Base-by-base conservation (phyloP, 2,888 invertebrate genomes). In the Drosophila hamatofila region DNA sequence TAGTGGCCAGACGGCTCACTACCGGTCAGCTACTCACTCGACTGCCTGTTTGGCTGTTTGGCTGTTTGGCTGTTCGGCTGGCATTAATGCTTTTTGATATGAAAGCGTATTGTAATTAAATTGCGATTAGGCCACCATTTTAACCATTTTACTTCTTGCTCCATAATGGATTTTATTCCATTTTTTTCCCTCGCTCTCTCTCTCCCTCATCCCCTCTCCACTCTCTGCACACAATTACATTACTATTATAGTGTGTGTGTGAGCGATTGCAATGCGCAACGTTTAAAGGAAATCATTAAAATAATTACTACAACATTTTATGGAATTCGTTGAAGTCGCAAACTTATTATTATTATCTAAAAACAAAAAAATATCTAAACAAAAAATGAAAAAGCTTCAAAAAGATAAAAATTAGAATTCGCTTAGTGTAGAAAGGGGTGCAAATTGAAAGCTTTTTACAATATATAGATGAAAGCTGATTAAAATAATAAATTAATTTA, bases 71-170 rank as follows among this genome's bases (percentile, higher is more conserved):
- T 68, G 65, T 42, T 51, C 62, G 65, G 75, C 59, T 71, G 75
- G 82, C 86, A 88, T 86, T 89, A 89, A 89, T 89, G 89, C 84
- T 81, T 89, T 89, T 87, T 89, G 89, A 86, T 88, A 86, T 89
- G 89, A 87, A 89, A 88, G 89, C 86, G 82, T 87, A 88, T 88
- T 90, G 90, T 89, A 90, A 90, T 92, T 92, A 92, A 92, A 92
- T 92, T 92, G 92, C 91, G 92, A 92, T 92, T 92, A 92, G 92
- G 92, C 92, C 92, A 92, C 92, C 92, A 92, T 92, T 92, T 92
- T 92, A 88, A 83, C 90, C 80, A 85, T 78, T 81, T 87, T 87
- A 90, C 88, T 80, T 76, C 78, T 83, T 79, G 79, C 80, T 75
- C 79, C 81, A 85, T 80, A 81, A 89, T 81, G 90, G 86, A 88